phyloP scores from a whole-genome alignment of 1,140 invertebrate genomes.

The Hylaeus anthracinus region DNA sequence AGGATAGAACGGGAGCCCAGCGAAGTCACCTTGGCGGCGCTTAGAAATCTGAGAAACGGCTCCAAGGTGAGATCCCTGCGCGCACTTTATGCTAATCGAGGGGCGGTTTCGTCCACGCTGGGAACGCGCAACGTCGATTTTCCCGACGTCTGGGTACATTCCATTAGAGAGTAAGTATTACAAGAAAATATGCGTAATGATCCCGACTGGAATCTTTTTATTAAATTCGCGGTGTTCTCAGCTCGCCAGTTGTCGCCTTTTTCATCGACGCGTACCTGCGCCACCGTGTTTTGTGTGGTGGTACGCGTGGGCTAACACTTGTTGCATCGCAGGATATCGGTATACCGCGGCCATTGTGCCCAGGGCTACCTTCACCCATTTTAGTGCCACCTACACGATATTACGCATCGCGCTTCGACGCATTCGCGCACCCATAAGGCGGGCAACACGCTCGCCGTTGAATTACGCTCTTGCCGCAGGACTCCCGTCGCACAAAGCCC shows the following conservation, averaged over 20 bases:
- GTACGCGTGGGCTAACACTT: constrained; percentile 68
- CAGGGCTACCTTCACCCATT: constrained; percentile 71
- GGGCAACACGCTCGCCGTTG: constrained; percentile 21
- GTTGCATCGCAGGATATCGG: constrained; percentile 56
- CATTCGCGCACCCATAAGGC: constrained; percentile 13
- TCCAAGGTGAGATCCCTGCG: constrained; percentile 34
- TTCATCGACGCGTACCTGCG: constrained; percentile 52
- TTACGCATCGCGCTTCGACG: constrained; percentile 42
- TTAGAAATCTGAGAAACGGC: constrained; percentile 44
- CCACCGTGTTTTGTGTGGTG: constrained; percentile 26
- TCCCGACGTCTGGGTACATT: background rate
- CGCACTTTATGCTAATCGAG: constrained; percentile 16
- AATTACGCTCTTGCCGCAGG: constrained; percentile 20
- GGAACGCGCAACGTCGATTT: background rate
- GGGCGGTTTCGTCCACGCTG: background rate
- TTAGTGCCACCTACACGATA: constrained; percentile 67
- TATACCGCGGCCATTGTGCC: constrained; percentile 56
- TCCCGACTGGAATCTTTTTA: too few species aligned
- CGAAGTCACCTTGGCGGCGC: constrained; percentile 27
- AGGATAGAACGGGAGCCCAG: constrained; percentile 20
- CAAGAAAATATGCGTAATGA: too few species aligned
- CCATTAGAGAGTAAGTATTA: too few species aligned
- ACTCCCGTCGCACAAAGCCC: background rate
- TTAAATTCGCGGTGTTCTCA: too few species aligned
- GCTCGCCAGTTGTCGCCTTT: constrained; percentile 51